Percentiles rank a stretch among this genome's conserved stretches.
These are phyloP conservation scores for Oncorhynchus clarkii DNA, from an alignment of 2,113 vertebrate genomes.

Conservation along the genomic window DNA sequence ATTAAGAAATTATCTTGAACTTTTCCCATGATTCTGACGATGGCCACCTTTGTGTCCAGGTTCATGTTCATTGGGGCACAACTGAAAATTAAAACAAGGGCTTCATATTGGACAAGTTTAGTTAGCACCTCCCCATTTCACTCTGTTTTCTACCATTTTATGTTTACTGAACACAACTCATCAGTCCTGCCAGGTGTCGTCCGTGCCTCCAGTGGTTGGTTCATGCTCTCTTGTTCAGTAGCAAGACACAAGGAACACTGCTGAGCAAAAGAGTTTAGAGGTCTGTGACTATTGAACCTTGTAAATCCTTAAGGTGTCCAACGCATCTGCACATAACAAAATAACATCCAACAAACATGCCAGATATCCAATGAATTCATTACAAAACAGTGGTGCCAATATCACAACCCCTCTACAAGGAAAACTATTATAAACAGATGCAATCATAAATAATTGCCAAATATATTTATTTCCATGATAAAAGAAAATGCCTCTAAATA, in stretches of 20 bases:
- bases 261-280: neutral
- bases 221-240: slow-evolving; percentile 34
- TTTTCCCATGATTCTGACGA: neutral
- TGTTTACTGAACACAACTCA: slow-evolving; percentile 1
- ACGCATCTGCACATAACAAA: slow-evolving; percentile 17
- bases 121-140: too few relatives aligned
- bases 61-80: too few relatives aligned
- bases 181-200: slow-evolving; percentile 19
- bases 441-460: slow-evolving; percentile 74
- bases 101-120: too few relatives aligned
- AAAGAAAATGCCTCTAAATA: slow-evolving; percentile 76
- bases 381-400: slow-evolving; percentile 57
- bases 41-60: neutral
- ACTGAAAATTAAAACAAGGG: too few relatives aligned
- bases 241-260: neutral
- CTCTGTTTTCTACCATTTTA: neutral
- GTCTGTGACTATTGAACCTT: slow-evolving; percentile 18
- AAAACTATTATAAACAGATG: slow-evolving; percentile 70
- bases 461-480: slow-evolving; percentile 67
- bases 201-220: slow-evolving; percentile 1
- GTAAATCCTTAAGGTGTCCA: slow-evolving; percentile 25
- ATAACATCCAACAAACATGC: slow-evolving; percentile 57
- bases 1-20: neutral
- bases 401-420: slow-evolving; percentile 60
- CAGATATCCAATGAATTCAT: slow-evolving; percentile 45